These are phyloP conservation scores for Epirrhoe tristata DNA, from an alignment of 2,888 invertebrate genomes.

Conservation along the genomic window DNA sequence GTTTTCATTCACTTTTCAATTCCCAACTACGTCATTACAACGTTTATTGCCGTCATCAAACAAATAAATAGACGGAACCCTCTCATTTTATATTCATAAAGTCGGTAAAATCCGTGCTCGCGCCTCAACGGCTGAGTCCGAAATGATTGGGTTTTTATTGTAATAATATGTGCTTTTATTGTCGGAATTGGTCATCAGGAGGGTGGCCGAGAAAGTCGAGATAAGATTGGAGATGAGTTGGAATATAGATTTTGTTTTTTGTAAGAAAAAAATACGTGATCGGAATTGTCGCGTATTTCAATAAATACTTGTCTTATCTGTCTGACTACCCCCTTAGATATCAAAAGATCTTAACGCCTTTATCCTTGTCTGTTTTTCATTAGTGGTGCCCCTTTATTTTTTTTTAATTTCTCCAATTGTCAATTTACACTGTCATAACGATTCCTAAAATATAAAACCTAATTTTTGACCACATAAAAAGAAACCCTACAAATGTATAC, in stretches of 20 bases:
- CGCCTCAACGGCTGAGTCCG: slow-evolving; percentile 43
- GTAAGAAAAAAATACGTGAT: slow-evolving; percentile 29
- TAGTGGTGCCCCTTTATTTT: no score
- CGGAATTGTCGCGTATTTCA: not conserved
- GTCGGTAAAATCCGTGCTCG: slow-evolving; percentile 40
- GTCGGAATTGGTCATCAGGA: slow-evolving; percentile 59
- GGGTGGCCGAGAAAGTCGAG: slow-evolving; percentile 52
- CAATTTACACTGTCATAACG: no score
- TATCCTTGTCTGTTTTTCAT: no score
- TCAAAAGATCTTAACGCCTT: no score
- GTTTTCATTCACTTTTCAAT: slow-evolving; percentile 12
- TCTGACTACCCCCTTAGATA: no score
- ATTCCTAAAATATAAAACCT: no score
- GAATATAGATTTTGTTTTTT: slow-evolving; percentile 8
- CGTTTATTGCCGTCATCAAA: slow-evolving; percentile 22
- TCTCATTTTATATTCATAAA: slow-evolving; percentile 37
- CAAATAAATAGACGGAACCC: slow-evolving; percentile 33
- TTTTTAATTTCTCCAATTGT: no score
- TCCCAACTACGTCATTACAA: slow-evolving; percentile 7
- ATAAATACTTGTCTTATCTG: not conserved
- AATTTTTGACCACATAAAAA: no score
- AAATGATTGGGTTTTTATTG: slow-evolving; percentile 60
- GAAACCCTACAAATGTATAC: not conserved
- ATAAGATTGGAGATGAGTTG: slow-evolving; percentile 47
- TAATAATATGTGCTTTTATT: slow-evolving; percentile 52